These are phyloP conservation scores for Acanthiza pusilla DNA, from an alignment of 2,797 vertebrate species.

Conservation along the genomic window DNA sequence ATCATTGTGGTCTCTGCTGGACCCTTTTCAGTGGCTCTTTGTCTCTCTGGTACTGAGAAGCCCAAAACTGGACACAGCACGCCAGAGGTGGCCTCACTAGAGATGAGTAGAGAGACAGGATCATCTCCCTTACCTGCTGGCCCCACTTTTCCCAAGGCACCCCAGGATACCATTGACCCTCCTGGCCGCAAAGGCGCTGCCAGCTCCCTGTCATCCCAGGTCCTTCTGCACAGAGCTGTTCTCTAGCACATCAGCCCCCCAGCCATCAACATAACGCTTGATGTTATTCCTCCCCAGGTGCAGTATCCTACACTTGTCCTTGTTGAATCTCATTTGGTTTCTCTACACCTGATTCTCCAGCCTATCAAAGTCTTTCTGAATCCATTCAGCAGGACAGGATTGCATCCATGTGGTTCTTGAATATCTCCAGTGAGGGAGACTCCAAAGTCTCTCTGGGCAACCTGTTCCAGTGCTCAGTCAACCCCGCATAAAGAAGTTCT, in stretches of 20 bases:
- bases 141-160: not conserved
- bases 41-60: not conserved
- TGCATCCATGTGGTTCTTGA: not conserved
- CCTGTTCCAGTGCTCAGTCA: not conserved
- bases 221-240: not conserved
- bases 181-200: not conserved
- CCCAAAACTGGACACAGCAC: not conserved
- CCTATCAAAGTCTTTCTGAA: not conserved
- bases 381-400: not conserved
- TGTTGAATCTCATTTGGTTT: not conserved
- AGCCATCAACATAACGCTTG: not conserved
- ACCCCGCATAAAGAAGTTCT: accelerated
- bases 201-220: too few species aligned
- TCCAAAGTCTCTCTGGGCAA: not conserved
- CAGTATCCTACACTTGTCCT: not conserved
- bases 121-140: not conserved
- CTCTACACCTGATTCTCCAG: not conserved
- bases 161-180: not conserved
- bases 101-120: not conserved
- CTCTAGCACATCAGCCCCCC: not conserved
- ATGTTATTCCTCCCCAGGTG: not conserved
- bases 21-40: not conserved
- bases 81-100: not conserved
- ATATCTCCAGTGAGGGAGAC: not conserved
- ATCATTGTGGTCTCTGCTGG: not conserved